Percentiles rank a stretch among this genome's conserved stretches.
phyloP scores from a whole-genome alignment of 2,113 vertebrate genomes.

The Spea bombifrons region DNA sequence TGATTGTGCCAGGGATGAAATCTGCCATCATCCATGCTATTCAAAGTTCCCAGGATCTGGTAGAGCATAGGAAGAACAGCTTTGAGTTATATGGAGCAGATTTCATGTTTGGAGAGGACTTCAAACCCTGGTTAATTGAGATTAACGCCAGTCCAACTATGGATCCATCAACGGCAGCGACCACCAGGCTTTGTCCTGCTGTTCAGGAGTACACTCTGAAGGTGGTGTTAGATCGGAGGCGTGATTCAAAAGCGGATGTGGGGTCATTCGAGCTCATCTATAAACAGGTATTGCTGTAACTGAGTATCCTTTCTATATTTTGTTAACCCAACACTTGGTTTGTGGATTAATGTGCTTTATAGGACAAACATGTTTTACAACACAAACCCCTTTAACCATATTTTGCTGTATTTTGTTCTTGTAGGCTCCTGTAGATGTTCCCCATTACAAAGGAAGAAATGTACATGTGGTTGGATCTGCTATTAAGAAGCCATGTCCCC shows the following conservation, averaged over 20 bases:
- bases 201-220: slow-evolving; percentile 84
- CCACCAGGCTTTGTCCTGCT: slow-evolving; percentile 73
- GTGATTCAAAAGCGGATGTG: slow-evolving; percentile 66
- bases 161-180: slow-evolving; percentile 75
- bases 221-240: slow-evolving; percentile 76
- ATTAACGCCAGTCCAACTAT: slow-evolving; percentile 91
- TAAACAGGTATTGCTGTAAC: slow-evolving; percentile 72
- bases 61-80: slow-evolving; percentile 77
- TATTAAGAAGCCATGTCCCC: slow-evolving; percentile 59
- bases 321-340: no score
- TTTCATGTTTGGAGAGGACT: slow-evolving; percentile 81
- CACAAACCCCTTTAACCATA: neutral
- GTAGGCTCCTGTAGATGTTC: slow-evolving; percentile 75
- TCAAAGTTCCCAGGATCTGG: slow-evolving; percentile 77
- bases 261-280: slow-evolving; percentile 88
- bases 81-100: slow-evolving; percentile 92
- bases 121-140: slow-evolving; percentile 88
- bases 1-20: slow-evolving; percentile 85
- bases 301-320: no score
- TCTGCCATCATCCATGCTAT: slow-evolving; percentile 74
- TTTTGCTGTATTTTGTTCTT: neutral
- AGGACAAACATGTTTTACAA: no score
- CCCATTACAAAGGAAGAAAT: slow-evolving; percentile 77
- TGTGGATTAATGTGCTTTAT: no score
- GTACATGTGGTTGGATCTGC: slow-evolving; percentile 74